A percentile compares a stretch with the other conserved stretches of the same genome.
phyloP scores from a whole-genome alignment of 2,797 vertebrate species.

The Sebastes itinus region DNA sequence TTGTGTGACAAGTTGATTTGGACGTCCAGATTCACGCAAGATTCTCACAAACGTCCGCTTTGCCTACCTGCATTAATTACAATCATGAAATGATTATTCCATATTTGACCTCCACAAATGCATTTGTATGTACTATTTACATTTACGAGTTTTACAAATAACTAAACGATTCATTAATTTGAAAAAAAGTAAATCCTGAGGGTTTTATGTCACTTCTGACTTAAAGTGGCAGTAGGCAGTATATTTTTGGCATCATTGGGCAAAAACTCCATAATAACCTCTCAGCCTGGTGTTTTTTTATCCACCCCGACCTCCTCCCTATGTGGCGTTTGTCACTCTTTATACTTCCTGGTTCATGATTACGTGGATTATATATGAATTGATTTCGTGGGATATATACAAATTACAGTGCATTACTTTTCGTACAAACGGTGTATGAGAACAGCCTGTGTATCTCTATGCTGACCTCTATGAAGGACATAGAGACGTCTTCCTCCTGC shows the following conservation, averaged over 20 bases:
- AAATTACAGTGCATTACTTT: no score
- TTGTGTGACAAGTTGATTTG: background rate
- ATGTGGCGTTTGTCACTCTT: no score
- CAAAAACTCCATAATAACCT: no score
- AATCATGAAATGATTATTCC: background rate
- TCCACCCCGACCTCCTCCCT: no score
- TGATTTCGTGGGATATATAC: no score
- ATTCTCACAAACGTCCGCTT: background rate
- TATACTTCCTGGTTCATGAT: no score
- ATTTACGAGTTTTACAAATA: background rate
- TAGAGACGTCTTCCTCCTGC: constrained; percentile 89
- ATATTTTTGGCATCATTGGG: accelerated
- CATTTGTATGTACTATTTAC: background rate
- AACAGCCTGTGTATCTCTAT: background rate
- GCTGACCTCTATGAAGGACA: constrained; percentile 92
- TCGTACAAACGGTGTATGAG: background rate
- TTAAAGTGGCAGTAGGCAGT: background rate
- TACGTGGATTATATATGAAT: no score
- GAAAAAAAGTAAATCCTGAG: background rate
- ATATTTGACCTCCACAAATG: background rate
- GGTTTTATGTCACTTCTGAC: background rate
- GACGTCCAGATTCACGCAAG: background rate
- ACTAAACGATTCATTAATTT: background rate
- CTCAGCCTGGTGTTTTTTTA: no score
- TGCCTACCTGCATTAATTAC: background rate